Evolutionary conservation across 2,113 vertebrate species (phyloP), one percentile per base, ranked within the genome.

Genomic region (Anoplopoma fimbria): DNA sequence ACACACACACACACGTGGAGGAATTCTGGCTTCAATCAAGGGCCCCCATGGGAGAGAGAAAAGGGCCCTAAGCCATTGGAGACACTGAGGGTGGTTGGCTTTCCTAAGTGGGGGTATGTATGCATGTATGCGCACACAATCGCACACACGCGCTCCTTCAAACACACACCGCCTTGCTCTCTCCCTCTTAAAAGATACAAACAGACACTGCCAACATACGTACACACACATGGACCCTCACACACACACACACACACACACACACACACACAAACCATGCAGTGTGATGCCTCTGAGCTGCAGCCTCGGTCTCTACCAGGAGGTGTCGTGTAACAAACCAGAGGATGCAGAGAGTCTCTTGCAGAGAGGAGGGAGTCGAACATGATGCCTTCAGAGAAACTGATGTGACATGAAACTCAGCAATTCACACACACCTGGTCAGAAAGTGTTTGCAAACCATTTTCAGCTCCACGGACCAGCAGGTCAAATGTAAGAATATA

Each of bases 21-120:
- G 95, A 96, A 95, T 96, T 93, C 95, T 94, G 93, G 93, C 93
- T 93, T 90, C 84, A 67, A 71, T 89, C 79, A 58, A 87, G 84
- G 87, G 81, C 82, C 87, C 93, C 92, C 86, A 76, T 83, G 92
- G 92, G 94, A 91, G 88, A 81, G 85, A 45, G 76, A 83, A 76
- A 77, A 88, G 81, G 85, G 89, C 93, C 91, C 89, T 77, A 83
- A 93, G 93, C 93, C 93, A 92, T 90, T 89, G 89, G 85, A 89
- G 86, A 87, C 91, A 90, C 77, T 73, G 88, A 84, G 83, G 90
- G 78, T 91, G 91, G 86, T 88, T 93, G 93, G 87, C 87, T 90
- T 89, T 89, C 79, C 64, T 88, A 87, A 92, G 91, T 88, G 85
- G 88, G 88, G 82, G 85, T 86, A 90, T 88, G 86, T 84, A 84